phyloP scores from a whole-genome alignment of 2,113 vertebrate species.

The Mustela nigripes region DNA sequence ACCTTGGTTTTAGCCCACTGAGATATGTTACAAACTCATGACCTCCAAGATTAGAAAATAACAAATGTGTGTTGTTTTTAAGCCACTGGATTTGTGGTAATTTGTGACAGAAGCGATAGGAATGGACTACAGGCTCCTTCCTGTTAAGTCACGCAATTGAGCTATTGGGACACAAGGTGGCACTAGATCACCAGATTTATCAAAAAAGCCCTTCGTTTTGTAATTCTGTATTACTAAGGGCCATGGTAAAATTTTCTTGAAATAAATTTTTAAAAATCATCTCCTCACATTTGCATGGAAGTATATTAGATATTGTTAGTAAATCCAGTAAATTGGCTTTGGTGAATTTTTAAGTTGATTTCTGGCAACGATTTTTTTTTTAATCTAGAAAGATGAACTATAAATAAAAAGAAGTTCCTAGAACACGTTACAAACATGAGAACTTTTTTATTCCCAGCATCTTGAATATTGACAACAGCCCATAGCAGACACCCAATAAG shows the following conservation, averaged over 20 bases:
- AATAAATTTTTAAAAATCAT: background rate
- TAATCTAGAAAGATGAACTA: conserved; percentile 22
- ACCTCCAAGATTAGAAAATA: background rate
- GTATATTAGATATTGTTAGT: background rate
- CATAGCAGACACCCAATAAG: background rate
- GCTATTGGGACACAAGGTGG: conserved; percentile 63
- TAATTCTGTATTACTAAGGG: background rate
- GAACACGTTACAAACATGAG: background rate
- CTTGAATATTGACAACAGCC: background rate
- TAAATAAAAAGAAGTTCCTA: background rate
- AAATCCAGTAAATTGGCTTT: conserved; percentile 30
- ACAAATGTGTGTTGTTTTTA: conserved; percentile 13
- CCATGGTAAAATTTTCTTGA: background rate
- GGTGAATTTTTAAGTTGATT: conserved; percentile 20
- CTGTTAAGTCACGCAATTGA: background rate
- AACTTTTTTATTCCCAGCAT: background rate
- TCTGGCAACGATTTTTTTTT: background rate
- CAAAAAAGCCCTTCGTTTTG: background rate
- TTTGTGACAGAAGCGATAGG: background rate
- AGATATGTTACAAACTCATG: background rate
- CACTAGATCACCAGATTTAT: conserved; percentile 24
- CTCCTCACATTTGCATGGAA: background rate
- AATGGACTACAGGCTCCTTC: background rate
- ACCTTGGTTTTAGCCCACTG: background rate
- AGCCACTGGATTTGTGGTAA: background rate